Evolutionary conservation across 2,888 invertebrate genomes (phyloP).

Genomic region (Lissonota sp.): DNA sequence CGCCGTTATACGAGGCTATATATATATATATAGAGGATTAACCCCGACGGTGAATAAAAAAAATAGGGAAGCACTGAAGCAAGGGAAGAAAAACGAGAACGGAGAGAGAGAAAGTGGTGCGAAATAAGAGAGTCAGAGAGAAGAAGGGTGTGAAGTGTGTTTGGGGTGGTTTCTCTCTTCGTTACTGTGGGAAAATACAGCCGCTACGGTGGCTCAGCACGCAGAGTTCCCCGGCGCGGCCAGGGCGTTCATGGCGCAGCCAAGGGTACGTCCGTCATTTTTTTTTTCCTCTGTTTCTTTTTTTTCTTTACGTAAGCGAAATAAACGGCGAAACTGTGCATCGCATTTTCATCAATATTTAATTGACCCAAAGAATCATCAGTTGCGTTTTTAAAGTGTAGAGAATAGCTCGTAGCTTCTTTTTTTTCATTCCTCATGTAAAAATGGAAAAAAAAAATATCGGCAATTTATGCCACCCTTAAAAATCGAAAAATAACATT

Average conservation of each 20-base stretch:
- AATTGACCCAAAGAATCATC: conserved; percentile 7
- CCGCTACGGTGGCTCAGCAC: conserved; percentile 86
- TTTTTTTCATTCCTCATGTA: no score
- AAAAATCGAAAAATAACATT: no score
- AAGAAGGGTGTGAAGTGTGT: conserved; percentile 57
- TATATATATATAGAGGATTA: no score
- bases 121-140: conserved; percentile 22
- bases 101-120: conserved; percentile 42
- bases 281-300: no score
- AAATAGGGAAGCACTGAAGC: neutral
- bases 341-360: conserved; percentile 25
- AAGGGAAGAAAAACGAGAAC: conserved; percentile 1
- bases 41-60: neutral
- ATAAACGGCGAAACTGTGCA: no score
- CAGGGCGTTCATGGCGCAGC: conserved; percentile 95
- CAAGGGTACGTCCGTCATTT: conserved; percentile 89
- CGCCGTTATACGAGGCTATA: no score
- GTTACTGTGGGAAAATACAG: conserved; percentile 83
- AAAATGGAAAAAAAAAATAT: conserved; percentile 1
- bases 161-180: conserved; percentile 60
- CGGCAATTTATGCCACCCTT: neutral
- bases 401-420: no score
- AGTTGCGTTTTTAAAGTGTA: no score
- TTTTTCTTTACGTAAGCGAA: no score
- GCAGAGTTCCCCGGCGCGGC: conserved; percentile 87